phyloP scores from a whole-genome alignment of 2,888 invertebrate species.

The Caenorhabditis afra region DNA sequence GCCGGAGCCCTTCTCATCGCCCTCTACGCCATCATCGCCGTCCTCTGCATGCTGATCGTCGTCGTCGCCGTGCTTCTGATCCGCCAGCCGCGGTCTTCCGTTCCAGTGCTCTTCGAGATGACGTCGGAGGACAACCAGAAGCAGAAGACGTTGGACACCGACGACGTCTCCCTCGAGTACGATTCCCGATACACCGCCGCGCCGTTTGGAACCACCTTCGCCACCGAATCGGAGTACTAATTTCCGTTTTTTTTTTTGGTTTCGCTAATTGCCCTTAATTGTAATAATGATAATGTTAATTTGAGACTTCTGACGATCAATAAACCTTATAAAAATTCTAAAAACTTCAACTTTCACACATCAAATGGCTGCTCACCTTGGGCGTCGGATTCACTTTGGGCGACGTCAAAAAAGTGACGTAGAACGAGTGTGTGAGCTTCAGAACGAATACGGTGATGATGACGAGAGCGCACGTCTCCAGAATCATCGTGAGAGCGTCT shows the following conservation, averaged over 20 bases:
- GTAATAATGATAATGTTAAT: constrained; percentile 19
- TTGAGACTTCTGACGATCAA: constrained; percentile 12
- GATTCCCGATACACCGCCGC: constrained; percentile 13
- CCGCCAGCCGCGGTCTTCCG: too few relatives aligned
- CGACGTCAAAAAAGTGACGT: constrained; percentile 28
- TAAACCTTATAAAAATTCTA: background rate
- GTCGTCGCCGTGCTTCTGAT: too few relatives aligned
- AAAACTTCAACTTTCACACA: too few relatives aligned
- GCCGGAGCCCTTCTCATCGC: too few relatives aligned
- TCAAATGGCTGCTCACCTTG: constrained; percentile 12
- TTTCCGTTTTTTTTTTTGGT: background rate
- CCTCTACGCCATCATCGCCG: too few relatives aligned
- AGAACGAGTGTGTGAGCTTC: constrained; percentile 12
- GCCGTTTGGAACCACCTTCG: background rate
- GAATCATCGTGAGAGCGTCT: background rate
- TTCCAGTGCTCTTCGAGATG: too few relatives aligned
- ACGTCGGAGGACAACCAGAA: too few relatives aligned
- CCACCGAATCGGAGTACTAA: too few relatives aligned
- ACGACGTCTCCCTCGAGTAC: constrained; percentile 68
- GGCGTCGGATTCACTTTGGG: constrained; percentile 28
- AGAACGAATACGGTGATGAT: constrained; percentile 20
- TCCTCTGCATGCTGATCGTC: too few relatives aligned
- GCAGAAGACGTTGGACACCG: constrained; percentile 44
- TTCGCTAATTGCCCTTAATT: constrained; percentile 15
- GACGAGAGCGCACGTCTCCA: constrained; percentile 22